These are phyloP conservation scores for Drosophila ochracea DNA, from an alignment of 2,888 invertebrate species.

Conservation along the genomic window DNA sequence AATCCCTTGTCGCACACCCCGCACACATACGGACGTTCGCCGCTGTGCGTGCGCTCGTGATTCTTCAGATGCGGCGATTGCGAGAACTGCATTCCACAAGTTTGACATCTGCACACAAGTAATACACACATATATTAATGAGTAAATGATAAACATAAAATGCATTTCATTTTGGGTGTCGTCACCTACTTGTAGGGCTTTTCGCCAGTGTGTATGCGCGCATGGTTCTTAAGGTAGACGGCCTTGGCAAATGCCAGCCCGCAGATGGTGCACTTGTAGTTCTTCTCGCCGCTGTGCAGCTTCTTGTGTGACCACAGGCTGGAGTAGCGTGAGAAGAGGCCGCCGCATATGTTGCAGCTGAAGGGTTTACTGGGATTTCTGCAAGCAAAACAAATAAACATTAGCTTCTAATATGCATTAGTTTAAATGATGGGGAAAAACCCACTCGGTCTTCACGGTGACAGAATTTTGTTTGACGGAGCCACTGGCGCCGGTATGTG, in stretches of 20 bases:
- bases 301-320: constrained; percentile 96
- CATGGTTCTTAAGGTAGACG: constrained; percentile 95
- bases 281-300: constrained; percentile 92
- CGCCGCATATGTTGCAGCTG: constrained; percentile 95
- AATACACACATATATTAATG: constrained; percentile 22
- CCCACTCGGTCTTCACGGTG: constrained; percentile 83
- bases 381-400: constrained; percentile 49
- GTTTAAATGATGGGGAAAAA: constrained; percentile 6
- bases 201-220: constrained; percentile 93
- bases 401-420: neutral
- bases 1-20: constrained; percentile 96
- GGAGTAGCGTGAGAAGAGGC: constrained; percentile 93
- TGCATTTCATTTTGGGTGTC: neutral
- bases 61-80: constrained; percentile 95
- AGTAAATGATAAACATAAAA: neutral
- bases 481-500: constrained; percentile 59
- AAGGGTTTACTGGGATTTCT: constrained; percentile 91
- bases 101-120: constrained; percentile 89
- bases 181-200: constrained; percentile 91
- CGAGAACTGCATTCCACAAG: constrained; percentile 96
- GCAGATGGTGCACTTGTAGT: constrained; percentile 95
- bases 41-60: constrained; percentile 94
- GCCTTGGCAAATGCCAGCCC: constrained; percentile 95
- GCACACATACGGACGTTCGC: constrained; percentile 94
- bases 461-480: constrained; percentile 72